A percentile compares a stretch with the other conserved stretches of the same genome.
Evolutionary conservation across 2,797 vertebrate species (phyloP).

Genomic region (Natrix natrix): DNA sequence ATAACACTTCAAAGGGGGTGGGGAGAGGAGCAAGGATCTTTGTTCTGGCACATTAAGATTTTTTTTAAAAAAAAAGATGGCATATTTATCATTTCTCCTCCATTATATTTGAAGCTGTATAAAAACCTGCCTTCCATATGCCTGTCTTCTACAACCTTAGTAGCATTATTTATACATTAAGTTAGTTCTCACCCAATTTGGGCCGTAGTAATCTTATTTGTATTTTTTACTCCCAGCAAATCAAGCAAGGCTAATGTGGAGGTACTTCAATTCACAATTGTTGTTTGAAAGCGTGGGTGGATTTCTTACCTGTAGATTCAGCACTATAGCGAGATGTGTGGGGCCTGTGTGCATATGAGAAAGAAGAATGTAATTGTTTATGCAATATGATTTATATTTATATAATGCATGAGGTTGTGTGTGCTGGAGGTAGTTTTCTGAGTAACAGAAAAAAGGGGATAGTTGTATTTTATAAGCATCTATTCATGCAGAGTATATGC

Average conservation of each 20-base stretch:
- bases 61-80: not conserved
- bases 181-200: not conserved
- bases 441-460: slow-evolving; percentile 41
- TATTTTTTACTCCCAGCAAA: not conserved
- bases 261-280: not conserved
- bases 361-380: slow-evolving; percentile 49
- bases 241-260: not conserved
- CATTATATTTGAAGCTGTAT: not conserved
- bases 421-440: slow-evolving; percentile 43
- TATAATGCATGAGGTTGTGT: slow-evolving; percentile 70
- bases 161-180: slow-evolving; percentile 57
- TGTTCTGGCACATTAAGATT: slow-evolving; percentile 26
- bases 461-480: slow-evolving; percentile 45
- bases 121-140: not conserved
- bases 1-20: slow-evolving; percentile 17
- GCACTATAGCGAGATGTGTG: not conserved
- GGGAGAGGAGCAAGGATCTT: not conserved
- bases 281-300: not conserved
- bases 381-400: slow-evolving; percentile 66
- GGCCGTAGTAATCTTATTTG: slow-evolving; percentile 18
- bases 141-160: slow-evolving; percentile 15
- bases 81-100: not conserved
- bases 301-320: slow-evolving; percentile 20
- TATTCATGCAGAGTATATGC: slow-evolving; percentile 36
- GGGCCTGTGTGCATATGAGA: slow-evolving; percentile 40